phyloP scores from a whole-genome alignment of 2,797 vertebrate genomes.

The Limosa lapponica region DNA sequence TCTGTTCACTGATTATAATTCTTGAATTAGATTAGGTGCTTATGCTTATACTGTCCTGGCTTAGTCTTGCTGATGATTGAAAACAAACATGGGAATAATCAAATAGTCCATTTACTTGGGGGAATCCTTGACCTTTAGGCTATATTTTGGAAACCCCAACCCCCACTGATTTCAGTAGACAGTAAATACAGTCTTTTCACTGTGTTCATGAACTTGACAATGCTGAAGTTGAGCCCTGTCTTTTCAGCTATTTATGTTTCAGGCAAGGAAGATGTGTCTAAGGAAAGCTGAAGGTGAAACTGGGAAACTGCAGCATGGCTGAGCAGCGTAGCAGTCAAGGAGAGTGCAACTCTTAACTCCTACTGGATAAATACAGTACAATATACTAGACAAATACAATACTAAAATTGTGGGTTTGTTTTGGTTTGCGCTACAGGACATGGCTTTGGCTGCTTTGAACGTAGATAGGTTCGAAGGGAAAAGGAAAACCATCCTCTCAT shows the following conservation, averaged over 20 bases:
- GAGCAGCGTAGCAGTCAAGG: neutral
- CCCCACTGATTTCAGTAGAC: neutral
- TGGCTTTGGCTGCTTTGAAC: neutral
- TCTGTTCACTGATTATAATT: neutral
- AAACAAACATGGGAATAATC: neutral
- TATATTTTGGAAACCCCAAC: neutral
- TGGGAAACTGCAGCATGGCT: neutral
- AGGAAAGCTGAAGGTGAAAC: neutral
- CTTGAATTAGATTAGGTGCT: neutral
- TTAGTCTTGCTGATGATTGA: neutral
- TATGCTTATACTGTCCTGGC: neutral
- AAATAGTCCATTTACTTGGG: neutral
- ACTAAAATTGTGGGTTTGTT: neutral
- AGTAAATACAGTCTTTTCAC: neutral
- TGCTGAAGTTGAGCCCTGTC: neutral
- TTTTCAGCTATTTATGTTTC: neutral
- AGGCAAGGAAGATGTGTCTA: neutral
- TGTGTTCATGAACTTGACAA: neutral
- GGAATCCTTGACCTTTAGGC: neutral
- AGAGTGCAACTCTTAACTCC: neutral
- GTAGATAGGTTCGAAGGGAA: neutral
- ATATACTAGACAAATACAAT: neutral
- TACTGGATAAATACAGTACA: neutral
- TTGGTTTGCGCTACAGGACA: neutral
- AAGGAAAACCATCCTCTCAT: neutral